Percentiles rank a stretch among this genome's conserved stretches.
Conservation (phyloP, 2,888 invertebrate species). For the Chymomyza caudatula region DNA sequence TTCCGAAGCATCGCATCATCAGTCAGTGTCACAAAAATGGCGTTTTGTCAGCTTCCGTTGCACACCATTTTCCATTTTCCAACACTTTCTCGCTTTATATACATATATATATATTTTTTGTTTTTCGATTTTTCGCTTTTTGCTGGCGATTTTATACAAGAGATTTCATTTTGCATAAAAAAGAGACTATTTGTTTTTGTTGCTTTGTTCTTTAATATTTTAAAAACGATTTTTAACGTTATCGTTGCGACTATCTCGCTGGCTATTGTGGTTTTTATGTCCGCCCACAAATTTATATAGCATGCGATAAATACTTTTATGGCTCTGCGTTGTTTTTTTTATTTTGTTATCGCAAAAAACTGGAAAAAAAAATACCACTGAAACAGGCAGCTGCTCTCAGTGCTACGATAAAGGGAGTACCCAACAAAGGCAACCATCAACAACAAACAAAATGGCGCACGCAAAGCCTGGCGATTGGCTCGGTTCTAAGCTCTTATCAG, state of each 20-base stretch:
- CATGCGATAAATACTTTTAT: constrained; percentile 60
- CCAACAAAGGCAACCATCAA: constrained; percentile 10
- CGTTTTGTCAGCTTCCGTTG: constrained; percentile 69
- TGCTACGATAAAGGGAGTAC: constrained; percentile 1
- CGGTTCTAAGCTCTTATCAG: constrained; percentile 40
- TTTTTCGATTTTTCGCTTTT: constrained; percentile 12
- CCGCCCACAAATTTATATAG: constrained; percentile 72
- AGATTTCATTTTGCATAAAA: constrained; percentile 1
- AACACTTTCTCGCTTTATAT: constrained; percentile 30
- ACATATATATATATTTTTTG: not conserved
- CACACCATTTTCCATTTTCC: constrained; percentile 32
- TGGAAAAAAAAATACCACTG: not conserved
- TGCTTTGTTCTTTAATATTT: constrained; percentile 7
- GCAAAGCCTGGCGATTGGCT: constrained; percentile 50
- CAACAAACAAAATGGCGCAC: constrained; percentile 58
- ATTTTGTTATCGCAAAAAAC: constrained; percentile 17
- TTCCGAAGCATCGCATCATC: constrained; percentile 55
- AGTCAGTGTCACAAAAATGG: constrained; percentile 70
- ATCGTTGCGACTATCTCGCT: constrained; percentile 47
- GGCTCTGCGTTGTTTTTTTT: constrained; percentile 20
- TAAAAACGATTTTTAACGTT: constrained; percentile 37
- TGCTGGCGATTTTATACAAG: not conserved
- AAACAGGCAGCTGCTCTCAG: not conserved
- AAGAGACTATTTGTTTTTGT: not conserved
- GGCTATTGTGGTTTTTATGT: constrained; percentile 43